Evolutionary conservation across 2,797 vertebrate species (phyloP), one percentile per base, ranked within the genome.

Genomic region (Remorina albescens): DNA sequence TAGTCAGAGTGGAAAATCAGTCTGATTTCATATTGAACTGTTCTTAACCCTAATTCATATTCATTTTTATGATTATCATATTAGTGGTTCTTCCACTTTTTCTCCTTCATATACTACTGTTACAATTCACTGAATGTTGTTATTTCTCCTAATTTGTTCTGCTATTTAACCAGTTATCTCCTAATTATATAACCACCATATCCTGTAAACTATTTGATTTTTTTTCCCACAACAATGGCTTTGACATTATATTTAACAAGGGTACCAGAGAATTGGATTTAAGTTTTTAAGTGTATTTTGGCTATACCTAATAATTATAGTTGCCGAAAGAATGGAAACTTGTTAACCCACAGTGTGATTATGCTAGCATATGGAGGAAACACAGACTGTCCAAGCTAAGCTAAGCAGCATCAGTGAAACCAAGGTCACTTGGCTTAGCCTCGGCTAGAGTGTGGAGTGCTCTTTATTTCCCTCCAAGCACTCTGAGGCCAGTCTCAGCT

Each of bases 381-480:
- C 44, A 58, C 28, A 51, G 46, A 26, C 19, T 44, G 30, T 47
- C 57, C 37, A 36, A 26, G 30, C 41, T 82, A 71, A 84, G n/a
- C 78, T 62, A 85, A 82, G 81, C 12, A 67, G 56, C 50, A 69
- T 42, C 37, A 42, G 54, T 87, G 81, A 82, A 61, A 53, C 34
- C 44, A 30, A 67, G 73, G 66, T 86, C 68, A 74, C 47, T 42
- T 59, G 34, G 59, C 46, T 2, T 25, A 30, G 42, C 69, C 32
- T 47, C 7, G 5, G 59, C 74, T n/a, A 32, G 28, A 82, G 68
- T 44, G 21, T 8, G 53, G 23, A 2, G 28, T 74, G 75, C 19
- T 49, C 69, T 75, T 77, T 46, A 68, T 84, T 71, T 59, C 67
- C 50, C 60, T 54, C 30, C 0, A 58, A 51, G 39, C 56, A 55